Evolutionary conservation across 1,140 invertebrate genomes (phyloP).

Genomic region (Eciton burchellii): DNA sequence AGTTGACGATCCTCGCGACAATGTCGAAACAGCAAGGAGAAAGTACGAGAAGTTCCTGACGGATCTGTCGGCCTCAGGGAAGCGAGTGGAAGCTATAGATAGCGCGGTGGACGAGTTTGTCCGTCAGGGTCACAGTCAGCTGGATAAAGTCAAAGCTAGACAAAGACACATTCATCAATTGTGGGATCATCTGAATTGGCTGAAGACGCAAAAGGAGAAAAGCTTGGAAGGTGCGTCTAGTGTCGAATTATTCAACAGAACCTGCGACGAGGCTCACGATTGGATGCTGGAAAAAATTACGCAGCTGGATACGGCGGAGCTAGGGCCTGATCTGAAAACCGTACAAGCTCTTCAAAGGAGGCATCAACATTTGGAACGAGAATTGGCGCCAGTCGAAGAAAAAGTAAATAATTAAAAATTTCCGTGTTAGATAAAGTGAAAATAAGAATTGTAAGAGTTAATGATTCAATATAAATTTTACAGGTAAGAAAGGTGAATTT

Average conservation of each 20-base stretch:
- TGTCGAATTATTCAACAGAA: conserved; percentile 97
- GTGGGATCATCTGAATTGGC: conserved; percentile 95
- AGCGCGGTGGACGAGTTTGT: conserved; percentile 94
- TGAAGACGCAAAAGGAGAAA: conserved; percentile 96
- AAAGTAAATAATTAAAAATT: conserved; percentile 87
- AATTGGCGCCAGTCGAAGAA: conserved; percentile 95
- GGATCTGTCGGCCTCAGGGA: conserved; percentile 96
- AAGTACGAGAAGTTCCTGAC: conserved; percentile 99
- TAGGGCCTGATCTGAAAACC: conserved; percentile 95
- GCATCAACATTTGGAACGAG: conserved; percentile 95
- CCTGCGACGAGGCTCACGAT: conserved; percentile 96
- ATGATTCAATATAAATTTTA: conserved; percentile 5
- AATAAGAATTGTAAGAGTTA: not conserved
- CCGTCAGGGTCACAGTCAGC: conserved; percentile 94
- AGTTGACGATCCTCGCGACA: conserved; percentile 93
- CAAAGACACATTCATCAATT: conserved; percentile 94
- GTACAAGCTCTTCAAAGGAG: conserved; percentile 95
- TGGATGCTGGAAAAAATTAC: conserved; percentile 98
- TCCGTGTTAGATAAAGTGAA: not conserved
- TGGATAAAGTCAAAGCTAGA: conserved; percentile 93
- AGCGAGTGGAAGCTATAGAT: conserved; percentile 95
- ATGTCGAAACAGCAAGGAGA: conserved; percentile 96
- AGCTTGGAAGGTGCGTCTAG: conserved; percentile 96
- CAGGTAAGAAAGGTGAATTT: conserved; percentile 89
- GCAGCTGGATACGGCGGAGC: conserved; percentile 91